Conservation (phyloP, 1,140 invertebrate genomes). For the Zaprionus nigranus region DNA sequence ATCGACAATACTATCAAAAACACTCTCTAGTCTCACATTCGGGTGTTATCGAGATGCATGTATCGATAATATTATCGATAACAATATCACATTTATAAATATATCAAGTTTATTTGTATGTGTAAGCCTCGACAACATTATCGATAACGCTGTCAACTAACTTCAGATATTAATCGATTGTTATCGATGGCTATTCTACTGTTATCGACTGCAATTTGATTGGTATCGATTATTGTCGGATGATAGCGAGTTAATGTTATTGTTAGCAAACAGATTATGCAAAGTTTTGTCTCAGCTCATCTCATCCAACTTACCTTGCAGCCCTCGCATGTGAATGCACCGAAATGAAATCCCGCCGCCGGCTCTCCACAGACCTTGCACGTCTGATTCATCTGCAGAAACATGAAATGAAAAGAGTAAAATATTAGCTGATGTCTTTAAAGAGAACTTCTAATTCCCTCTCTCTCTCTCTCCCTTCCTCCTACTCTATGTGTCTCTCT, state of each 20-base stretch:
- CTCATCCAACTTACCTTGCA: slow-evolving; percentile 89
- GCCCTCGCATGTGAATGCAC: slow-evolving; percentile 95
- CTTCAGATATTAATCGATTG: too few relatives aligned
- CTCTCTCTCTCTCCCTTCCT: background rate
- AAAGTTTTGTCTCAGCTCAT: background rate
- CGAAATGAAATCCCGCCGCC: slow-evolving; percentile 95
- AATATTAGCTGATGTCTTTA: slow-evolving; percentile 26
- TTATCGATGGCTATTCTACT: too few relatives aligned
- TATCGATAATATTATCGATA: too few relatives aligned
- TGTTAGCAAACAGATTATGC: too few relatives aligned
- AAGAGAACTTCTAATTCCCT: slow-evolving; percentile 3
- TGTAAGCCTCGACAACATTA: too few relatives aligned
- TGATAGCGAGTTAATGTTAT: background rate
- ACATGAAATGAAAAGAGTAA: slow-evolving; percentile 52
- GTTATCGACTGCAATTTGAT: too few relatives aligned
- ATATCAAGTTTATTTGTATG: too few relatives aligned
- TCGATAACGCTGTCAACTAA: too few relatives aligned
- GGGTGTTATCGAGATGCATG: too few relatives aligned
- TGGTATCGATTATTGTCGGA: too few relatives aligned
- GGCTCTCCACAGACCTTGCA: slow-evolving; percentile 94
- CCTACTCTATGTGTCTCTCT: background rate
- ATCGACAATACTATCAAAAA: background rate
- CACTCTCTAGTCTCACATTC: background rate
- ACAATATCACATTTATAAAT: too few relatives aligned
- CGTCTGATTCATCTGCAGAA: slow-evolving; percentile 91